A percentile compares a stretch with the other conserved stretches of the same genome.
These are phyloP conservation scores for Thamnaconus septentrionalis DNA, from an alignment of 2,113 vertebrate genomes.

Conservation along the genomic window DNA sequence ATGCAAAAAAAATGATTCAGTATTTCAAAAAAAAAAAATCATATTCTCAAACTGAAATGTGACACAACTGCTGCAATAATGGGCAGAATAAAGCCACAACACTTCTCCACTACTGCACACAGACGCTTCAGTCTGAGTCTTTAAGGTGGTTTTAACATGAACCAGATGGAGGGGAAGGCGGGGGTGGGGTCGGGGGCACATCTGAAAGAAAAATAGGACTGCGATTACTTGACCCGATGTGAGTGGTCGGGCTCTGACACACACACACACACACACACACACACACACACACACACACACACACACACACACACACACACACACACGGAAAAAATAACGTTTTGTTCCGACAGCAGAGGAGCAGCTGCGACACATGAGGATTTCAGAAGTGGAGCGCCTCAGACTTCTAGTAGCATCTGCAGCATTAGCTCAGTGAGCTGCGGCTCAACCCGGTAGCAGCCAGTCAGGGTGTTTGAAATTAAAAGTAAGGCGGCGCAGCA, in stretches of 20 bases:
- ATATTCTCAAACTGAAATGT: too few relatives aligned
- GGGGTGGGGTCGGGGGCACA: slow-evolving; percentile 15
- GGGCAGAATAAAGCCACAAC: too few relatives aligned
- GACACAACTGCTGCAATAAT: too few relatives aligned
- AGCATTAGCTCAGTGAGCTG: too few relatives aligned
- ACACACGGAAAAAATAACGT: background rate
- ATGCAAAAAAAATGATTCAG: too few relatives aligned
- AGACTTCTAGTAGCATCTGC: too few relatives aligned
- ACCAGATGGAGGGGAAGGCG: slow-evolving; percentile 45
- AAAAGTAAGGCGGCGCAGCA: too few relatives aligned
- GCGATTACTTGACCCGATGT: slow-evolving; percentile 40
- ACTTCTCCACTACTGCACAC: background rate
- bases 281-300: slow-evolving; percentile 18
- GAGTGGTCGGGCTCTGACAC: slow-evolving; percentile 30
- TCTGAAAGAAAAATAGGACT: slow-evolving; percentile 35
- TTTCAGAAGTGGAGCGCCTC: slow-evolving; percentile 12
- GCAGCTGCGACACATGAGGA: slow-evolving; percentile 39
- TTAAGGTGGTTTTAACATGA: slow-evolving; percentile 34
- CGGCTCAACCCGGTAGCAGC: too few relatives aligned
- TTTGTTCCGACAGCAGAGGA: too few relatives aligned
- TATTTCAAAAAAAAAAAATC: too few relatives aligned
- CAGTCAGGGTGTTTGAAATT: too few relatives aligned
- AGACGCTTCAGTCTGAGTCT: too few relatives aligned
- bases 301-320: slow-evolving; percentile 4
- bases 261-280: slow-evolving; percentile 15